Evolutionary conservation across 2,113 vertebrate genomes (phyloP).

Genomic region (Melospiza georgiana): DNA sequence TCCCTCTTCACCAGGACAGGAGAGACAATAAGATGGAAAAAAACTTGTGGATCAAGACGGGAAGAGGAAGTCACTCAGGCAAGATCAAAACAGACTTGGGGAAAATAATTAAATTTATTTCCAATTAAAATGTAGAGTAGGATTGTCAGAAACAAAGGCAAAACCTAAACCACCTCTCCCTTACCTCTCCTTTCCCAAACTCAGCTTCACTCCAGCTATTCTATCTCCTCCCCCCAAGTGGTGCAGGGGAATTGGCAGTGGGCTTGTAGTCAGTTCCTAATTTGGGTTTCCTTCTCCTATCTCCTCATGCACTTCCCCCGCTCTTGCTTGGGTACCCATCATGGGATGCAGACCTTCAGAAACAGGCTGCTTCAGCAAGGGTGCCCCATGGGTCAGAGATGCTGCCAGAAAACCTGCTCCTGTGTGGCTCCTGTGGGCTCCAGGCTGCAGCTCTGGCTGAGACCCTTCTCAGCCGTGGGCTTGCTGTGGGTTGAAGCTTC

Average conservation of each 20-base stretch:
- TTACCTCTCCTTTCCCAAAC: not conserved
- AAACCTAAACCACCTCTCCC: not conserved
- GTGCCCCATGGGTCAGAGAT: not conserved
- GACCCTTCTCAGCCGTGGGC: fast-evolving
- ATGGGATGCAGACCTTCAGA: not conserved
- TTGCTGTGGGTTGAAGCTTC: not conserved
- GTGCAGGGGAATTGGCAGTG: not conserved
- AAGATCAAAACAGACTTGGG: not conserved
- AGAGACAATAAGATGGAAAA: not conserved
- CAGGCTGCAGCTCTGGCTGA: not conserved
- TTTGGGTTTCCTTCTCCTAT: not conserved
- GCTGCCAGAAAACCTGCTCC: not conserved
- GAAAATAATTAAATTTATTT: not conserved
- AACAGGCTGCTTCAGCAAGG: not conserved
- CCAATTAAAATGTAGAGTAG: not conserved
- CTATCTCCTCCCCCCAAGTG: fast-evolving
- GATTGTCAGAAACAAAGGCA: not conserved
- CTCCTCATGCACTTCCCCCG: not conserved
- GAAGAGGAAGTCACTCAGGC: not conserved
- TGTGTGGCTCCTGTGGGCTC: fast-evolving
- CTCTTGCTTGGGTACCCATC: fast-evolving
- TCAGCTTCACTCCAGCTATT: not conserved
- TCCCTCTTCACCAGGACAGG: not conserved
- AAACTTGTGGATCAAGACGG: not conserved
- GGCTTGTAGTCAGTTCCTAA: not conserved